Percentiles rank a stretch among this genome's conserved stretches.
These are phyloP conservation scores for Netelia fuscicornis DNA, from an alignment of 2,888 invertebrate genomes.

Conservation along the genomic window DNA sequence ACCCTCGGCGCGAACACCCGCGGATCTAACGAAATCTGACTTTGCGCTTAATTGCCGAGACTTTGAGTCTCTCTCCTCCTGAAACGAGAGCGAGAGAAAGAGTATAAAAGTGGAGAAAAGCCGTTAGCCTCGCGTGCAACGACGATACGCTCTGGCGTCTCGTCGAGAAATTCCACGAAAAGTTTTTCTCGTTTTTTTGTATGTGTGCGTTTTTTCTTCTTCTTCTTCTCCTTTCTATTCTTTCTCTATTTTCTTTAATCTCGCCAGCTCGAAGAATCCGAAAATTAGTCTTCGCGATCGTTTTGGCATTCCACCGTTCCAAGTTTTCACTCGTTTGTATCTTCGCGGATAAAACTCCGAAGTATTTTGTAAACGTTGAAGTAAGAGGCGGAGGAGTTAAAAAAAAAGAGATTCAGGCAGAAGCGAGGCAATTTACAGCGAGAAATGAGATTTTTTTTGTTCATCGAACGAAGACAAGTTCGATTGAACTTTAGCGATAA, in stretches of 20 bases:
- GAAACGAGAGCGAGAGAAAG: conserved; percentile 14
- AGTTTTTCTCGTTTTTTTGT: conserved; percentile 34
- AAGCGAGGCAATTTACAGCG: background rate
- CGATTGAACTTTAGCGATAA: background rate
- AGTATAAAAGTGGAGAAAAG: conserved; percentile 14
- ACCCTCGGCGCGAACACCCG: conserved; percentile 11
- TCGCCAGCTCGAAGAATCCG: conserved; percentile 25
- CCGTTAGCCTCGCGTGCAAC: conserved; percentile 42
- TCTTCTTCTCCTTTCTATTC: background rate
- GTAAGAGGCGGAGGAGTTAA: background rate
- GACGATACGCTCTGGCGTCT: conserved; percentile 10
- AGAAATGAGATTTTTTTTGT: background rate
- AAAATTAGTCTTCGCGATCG: conserved; percentile 41
- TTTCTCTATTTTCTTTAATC: conserved; percentile 36
- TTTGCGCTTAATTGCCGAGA: conserved; percentile 55
- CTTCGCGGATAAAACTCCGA: conserved; percentile 9
- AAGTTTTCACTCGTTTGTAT: conserved; percentile 47
- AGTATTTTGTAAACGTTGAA: background rate
- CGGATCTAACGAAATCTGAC: conserved; percentile 61
- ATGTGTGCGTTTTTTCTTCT: background rate
- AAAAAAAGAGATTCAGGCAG: background rate
- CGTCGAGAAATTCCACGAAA: conserved; percentile 42
- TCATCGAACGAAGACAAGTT: background rate
- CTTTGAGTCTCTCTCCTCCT: conserved; percentile 11
- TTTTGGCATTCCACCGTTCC: conserved; percentile 32